Percentiles rank a stretch among this genome's conserved stretches.
phyloP scores from a whole-genome alignment of 2,797 vertebrate genomes.

The Macroramphosus scolopax region DNA sequence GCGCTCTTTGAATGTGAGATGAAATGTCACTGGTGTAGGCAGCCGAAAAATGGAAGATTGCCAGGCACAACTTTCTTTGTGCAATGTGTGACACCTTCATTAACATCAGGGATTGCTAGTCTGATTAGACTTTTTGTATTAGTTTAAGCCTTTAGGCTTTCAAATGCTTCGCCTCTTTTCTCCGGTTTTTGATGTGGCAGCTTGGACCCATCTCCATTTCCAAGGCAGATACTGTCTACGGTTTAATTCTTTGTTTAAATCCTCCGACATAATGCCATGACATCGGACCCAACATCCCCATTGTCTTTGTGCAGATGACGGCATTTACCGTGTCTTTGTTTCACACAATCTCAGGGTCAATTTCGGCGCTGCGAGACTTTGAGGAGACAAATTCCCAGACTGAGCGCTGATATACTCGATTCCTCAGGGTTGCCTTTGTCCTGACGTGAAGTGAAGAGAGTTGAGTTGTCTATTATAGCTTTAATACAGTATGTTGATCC shows the following conservation, averaged over 20 bases:
- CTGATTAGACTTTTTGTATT: constrained; percentile 99
- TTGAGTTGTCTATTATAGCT: too few relatives aligned
- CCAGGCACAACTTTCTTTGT: constrained; percentile 99
- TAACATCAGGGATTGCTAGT: constrained; percentile 99
- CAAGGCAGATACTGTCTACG: constrained; percentile 64
- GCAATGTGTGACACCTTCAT: constrained; percentile 99
- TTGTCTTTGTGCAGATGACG: constrained; percentile 66
- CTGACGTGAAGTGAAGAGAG: neutral
- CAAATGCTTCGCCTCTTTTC: constrained; percentile 70
- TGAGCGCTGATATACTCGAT: constrained; percentile 2
- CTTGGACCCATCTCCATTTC: constrained; percentile 64
- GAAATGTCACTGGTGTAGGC: constrained; percentile 99
- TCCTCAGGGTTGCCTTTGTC: constrained; percentile 19
- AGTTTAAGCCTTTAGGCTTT: constrained; percentile 92
- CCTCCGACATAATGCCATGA: constrained; percentile 54
- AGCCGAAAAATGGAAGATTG: constrained; percentile 99
- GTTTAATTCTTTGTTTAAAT: constrained; percentile 64
- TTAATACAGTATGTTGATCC: too few relatives aligned
- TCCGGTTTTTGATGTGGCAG: constrained; percentile 70
- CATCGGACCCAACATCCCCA: constrained; percentile 51
- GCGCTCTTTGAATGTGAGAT: constrained; percentile 99
- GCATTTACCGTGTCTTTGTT: constrained; percentile 67
- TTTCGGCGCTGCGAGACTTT: constrained; percentile 32
- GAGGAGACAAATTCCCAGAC: constrained; percentile 28
- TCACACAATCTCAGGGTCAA: constrained; percentile 62